Percentiles rank a stretch among this genome's conserved stretches.
phyloP scores from a whole-genome alignment of 2,888 invertebrate genomes.

The Pteria penguin region DNA sequence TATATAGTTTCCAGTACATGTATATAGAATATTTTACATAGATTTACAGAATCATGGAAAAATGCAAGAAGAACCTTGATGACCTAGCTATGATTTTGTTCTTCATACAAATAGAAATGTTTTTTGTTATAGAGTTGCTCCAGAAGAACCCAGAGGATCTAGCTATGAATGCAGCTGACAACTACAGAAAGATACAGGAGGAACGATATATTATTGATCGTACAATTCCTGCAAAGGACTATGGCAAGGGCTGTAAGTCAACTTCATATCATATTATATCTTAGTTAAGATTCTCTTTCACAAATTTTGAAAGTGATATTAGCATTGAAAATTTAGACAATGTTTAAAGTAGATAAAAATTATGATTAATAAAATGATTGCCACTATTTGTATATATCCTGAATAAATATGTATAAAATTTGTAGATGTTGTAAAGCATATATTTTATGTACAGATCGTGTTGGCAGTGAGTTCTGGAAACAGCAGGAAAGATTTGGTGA shows the following conservation, averaged over 20 bases:
- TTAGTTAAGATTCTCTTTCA: no score
- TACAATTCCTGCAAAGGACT: constrained; percentile 77
- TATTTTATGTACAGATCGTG: constrained; percentile 72
- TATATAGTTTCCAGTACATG: no score
- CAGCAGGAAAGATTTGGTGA: constrained; percentile 78
- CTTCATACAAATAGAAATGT: no score
- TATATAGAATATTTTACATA: no score
- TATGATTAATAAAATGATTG: no score
- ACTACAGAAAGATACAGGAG: constrained; percentile 74
- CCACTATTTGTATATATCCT: neutral
- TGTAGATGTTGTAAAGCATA: neutral
- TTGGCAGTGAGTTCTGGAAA: constrained; percentile 80
- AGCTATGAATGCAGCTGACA: constrained; percentile 79
- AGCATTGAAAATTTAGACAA: no score
- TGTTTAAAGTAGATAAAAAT: no score
- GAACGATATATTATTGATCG: constrained; percentile 77
- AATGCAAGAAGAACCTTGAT: no score
- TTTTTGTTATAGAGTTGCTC: constrained; percentile 68
- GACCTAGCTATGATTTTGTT: no score
- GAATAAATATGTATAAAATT: neutral
- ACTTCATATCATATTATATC: no score
- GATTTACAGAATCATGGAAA: neutral
- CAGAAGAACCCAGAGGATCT: constrained; percentile 76
- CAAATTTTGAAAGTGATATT: no score
- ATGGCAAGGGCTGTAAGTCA: constrained; percentile 80